Percentiles rank a stretch among this genome's conserved stretches.
These are phyloP conservation scores for Neuroscelio doddi DNA, from an alignment of 2,888 invertebrate species.

Conservation along the genomic window DNA sequence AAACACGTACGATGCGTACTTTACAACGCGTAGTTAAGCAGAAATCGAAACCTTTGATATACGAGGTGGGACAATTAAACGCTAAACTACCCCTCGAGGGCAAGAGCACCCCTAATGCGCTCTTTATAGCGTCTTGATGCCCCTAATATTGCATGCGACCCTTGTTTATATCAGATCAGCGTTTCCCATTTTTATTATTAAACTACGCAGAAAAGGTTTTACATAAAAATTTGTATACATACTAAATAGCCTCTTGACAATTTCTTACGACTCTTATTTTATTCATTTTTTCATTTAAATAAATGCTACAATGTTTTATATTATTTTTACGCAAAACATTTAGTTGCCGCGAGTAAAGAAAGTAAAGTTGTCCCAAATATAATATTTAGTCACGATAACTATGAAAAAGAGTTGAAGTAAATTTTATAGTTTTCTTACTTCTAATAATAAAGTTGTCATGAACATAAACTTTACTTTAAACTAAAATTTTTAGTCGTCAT, in stretches of 20 bases:
- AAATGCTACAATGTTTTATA: too few relatives aligned
- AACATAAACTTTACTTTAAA: too few relatives aligned
- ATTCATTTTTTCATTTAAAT: too few relatives aligned
- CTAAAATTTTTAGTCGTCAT: too few relatives aligned
- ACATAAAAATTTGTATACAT: slow-evolving; percentile 1
- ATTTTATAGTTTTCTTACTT: too few relatives aligned
- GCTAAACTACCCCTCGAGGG: slow-evolving; percentile 72
- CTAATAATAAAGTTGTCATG: too few relatives aligned
- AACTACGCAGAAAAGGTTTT: slow-evolving; percentile 13
- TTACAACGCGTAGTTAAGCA: slow-evolving; percentile 63
- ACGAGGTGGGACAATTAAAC: slow-evolving; percentile 71
- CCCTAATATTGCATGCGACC: slow-evolving; percentile 71
- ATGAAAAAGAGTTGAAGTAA: too few relatives aligned
- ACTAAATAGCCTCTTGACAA: slow-evolving; percentile 6
- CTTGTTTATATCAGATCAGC: slow-evolving; percentile 70
- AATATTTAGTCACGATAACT: too few relatives aligned
- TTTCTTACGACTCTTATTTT: slow-evolving; percentile 1
- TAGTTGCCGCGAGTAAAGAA: too few relatives aligned
- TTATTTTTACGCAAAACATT: too few relatives aligned
- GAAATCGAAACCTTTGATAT: slow-evolving; percentile 72
- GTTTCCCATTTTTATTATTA: slow-evolving; percentile 64
- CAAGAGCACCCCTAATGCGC: slow-evolving; percentile 69
- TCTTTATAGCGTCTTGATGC: slow-evolving; percentile 72
- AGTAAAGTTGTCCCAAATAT: too few relatives aligned
- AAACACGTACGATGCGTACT: slow-evolving; percentile 47